Conservation (phyloP, 2,888 invertebrate species). For the Crematogaster levior region DNA sequence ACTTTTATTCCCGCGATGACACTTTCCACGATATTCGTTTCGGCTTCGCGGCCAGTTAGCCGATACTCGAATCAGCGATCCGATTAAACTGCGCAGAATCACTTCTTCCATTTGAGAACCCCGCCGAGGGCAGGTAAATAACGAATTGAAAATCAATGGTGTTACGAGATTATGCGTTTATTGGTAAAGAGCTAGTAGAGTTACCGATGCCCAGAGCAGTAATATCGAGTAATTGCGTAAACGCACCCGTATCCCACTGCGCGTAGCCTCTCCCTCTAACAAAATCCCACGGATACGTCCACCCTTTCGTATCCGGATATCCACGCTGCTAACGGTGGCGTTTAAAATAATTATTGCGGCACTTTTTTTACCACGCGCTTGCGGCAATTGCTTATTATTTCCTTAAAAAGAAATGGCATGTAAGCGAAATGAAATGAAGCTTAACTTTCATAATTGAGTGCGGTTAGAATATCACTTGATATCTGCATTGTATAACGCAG, state of each 20-base stretch:
- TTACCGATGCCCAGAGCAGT: slow-evolving; percentile 77
- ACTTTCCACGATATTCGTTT: slow-evolving; percentile 52
- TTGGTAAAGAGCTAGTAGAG: slow-evolving; percentile 75
- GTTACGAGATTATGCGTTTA: slow-evolving; percentile 80
- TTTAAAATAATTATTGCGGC: slow-evolving; percentile 64
- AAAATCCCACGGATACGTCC: slow-evolving; percentile 58
- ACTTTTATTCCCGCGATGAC: slow-evolving; percentile 54
- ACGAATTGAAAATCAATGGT: slow-evolving; percentile 81
- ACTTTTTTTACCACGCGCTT: not conserved
- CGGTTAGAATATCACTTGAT: not conserved
- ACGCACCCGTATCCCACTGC: slow-evolving; percentile 74
- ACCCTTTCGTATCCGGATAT: slow-evolving; percentile 60
- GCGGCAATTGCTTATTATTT: slow-evolving; percentile 2
- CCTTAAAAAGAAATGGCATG: not conserved
- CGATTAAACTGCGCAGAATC: slow-evolving; percentile 73
- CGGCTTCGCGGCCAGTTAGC: slow-evolving; percentile 57
- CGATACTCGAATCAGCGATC: slow-evolving; percentile 54
- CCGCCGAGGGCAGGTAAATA: slow-evolving; percentile 73
- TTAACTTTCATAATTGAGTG: not conserved
- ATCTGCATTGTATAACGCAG: not conserved
- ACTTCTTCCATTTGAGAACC: slow-evolving; percentile 75
- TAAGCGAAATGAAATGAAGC: not conserved
- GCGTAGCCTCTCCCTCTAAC: slow-evolving; percentile 59
- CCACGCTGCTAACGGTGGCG: slow-evolving; percentile 46
- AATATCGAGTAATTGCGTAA: slow-evolving; percentile 80